A percentile compares a stretch with the other conserved stretches of the same genome.
phyloP scores from a whole-genome alignment of 2,888 invertebrate species.

The Phyllotreta striolata region DNA sequence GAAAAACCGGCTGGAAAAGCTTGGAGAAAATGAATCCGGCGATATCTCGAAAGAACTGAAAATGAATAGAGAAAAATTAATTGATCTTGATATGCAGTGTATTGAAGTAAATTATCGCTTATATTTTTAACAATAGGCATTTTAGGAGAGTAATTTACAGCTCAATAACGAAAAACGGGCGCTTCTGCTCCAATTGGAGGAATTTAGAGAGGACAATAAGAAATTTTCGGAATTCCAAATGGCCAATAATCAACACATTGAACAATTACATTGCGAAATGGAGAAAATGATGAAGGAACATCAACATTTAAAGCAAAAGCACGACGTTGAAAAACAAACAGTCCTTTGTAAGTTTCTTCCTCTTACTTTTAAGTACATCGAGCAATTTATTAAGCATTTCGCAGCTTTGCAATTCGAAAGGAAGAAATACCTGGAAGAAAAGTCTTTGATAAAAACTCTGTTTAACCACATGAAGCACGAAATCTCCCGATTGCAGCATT shows the following conservation, averaged over 20 bases:
- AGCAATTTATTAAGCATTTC: constrained; percentile 32
- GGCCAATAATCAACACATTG: constrained; percentile 47
- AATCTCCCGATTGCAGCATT: constrained; percentile 50
- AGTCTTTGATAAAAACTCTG: constrained; percentile 53
- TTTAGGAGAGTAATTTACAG: background rate
- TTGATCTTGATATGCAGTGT: constrained; percentile 48
- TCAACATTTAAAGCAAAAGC: constrained; percentile 47
- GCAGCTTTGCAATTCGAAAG: constrained; percentile 54
- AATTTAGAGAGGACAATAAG: constrained; percentile 38
- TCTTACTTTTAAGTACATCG: no score
- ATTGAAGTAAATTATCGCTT: constrained; percentile 44
- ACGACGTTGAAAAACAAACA: constrained; percentile 51
- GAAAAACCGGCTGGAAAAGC: constrained; percentile 50
- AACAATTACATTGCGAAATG: constrained; percentile 48
- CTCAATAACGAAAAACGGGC: constrained; percentile 44
- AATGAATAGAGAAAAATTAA: constrained; percentile 52
- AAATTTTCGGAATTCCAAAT: constrained; percentile 38
- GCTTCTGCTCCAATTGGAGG: constrained; percentile 36
- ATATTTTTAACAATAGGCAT: no score
- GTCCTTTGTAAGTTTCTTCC: constrained; percentile 45
- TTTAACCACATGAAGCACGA: constrained; percentile 55
- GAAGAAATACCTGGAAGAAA: constrained; percentile 56
- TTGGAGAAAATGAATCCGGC: constrained; percentile 52
- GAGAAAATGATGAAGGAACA: constrained; percentile 47
- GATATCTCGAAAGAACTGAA: constrained; percentile 53